Percentiles rank a stretch among this genome's conserved stretches.
Conservation (phyloP, 2,797 vertebrate genomes). For the Pygocentrus nattereri region DNA sequence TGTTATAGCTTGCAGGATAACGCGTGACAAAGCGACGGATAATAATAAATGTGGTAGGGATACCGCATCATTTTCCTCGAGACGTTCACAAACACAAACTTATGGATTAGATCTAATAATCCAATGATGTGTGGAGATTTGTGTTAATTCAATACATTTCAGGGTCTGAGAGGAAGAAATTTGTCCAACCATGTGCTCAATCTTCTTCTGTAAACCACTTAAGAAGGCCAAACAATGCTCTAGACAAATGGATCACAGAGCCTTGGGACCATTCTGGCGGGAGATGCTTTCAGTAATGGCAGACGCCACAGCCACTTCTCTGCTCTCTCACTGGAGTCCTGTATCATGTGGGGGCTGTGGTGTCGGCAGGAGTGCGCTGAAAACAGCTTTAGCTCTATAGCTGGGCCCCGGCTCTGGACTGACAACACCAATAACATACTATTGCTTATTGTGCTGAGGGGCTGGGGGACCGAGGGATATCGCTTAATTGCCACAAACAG, state of each 20-base stretch:
- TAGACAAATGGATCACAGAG: slow-evolving; percentile 45
- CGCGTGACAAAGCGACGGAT: neutral
- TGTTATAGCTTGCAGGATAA: neutral
- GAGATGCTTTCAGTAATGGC: slow-evolving; percentile 47
- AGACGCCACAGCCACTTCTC: slow-evolving; percentile 36
- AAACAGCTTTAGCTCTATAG: slow-evolving; percentile 27
- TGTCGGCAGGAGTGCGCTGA: slow-evolving; percentile 16
- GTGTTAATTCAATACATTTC: slow-evolving; percentile 33
- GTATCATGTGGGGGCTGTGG: slow-evolving; percentile 4
- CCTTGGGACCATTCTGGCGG: slow-evolving; percentile 39
- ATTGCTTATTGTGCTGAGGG: slow-evolving; percentile 36
- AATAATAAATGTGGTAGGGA: neutral
- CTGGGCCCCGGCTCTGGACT: slow-evolving; percentile 9
- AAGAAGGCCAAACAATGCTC: slow-evolving; percentile 48
- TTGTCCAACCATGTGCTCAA: slow-evolving; percentile 31
- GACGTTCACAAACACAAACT: neutral
- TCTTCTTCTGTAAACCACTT: slow-evolving; percentile 43
- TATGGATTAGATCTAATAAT: slow-evolving; percentile 1
- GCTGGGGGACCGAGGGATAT: slow-evolving; percentile 38
- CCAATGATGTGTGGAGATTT: slow-evolving; percentile 17
- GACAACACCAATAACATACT: slow-evolving; percentile 28
- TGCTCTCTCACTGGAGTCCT: neutral
- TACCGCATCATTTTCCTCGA: neutral
- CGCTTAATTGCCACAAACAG: slow-evolving; percentile 34
- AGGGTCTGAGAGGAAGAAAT: slow-evolving; percentile 21